Evolutionary conservation across 2,888 invertebrate species (phyloP).

Genomic region (Epirrhoe tristata): DNA sequence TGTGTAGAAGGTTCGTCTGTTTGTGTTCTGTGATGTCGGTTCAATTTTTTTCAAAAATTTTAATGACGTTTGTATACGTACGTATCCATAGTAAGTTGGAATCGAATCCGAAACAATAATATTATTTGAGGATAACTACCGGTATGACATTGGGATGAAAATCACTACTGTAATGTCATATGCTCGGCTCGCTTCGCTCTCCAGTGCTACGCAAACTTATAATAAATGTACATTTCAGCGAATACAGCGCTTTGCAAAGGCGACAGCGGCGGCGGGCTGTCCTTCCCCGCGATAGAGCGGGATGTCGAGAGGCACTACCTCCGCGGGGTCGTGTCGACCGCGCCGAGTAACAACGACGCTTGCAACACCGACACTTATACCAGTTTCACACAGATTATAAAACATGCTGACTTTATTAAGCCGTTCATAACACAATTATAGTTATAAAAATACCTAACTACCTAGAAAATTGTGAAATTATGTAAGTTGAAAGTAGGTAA

Average conservation of each 20-base stretch:
- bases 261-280: slow-evolving; percentile 25
- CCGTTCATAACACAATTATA: not conserved
- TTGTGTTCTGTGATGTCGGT: no score
- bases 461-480: no score
- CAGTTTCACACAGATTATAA: slow-evolving; percentile 14
- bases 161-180: no score
- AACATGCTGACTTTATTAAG: slow-evolving; percentile 10
- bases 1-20: no score
- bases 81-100: no score
- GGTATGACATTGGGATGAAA: no score
- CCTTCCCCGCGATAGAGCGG: slow-evolving; percentile 1
- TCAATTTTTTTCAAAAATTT: no score
- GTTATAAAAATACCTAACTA: no score
- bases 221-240: not conserved
- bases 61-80: no score
- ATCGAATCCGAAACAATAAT: no score
- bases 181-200: not conserved
- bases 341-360: not conserved
- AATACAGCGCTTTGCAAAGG: slow-evolving; percentile 17
- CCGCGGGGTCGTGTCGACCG: slow-evolving; percentile 18
- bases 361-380: slow-evolving; percentile 15
- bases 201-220: not conserved
- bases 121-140: no score
- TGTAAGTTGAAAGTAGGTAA: no score
- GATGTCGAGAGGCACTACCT: slow-evolving; percentile 14